Base-by-base conservation (phyloP, 2,113 vertebrate genomes). In the Ophiodon elongatus region DNA sequence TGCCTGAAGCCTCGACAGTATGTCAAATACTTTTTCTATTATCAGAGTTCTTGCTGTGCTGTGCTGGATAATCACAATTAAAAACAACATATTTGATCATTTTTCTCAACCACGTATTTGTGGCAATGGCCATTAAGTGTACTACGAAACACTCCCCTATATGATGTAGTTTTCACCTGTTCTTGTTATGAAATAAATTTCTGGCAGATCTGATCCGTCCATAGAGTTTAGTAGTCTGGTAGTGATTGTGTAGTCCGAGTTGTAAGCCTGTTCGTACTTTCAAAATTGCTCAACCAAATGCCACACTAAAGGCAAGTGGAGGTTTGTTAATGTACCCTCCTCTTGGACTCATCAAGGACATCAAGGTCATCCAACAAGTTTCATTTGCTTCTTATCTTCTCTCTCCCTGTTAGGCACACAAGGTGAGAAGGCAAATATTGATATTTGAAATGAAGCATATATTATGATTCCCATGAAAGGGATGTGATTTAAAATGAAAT, bases 391-490 rank as follows among this genome's bases (percentile, higher is more conserved):
- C 68, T 77, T 70, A 69, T 80, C 64, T 75, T 37, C 14, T n/a
- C 45, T 63, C 68, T 5, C 11, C 1, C 33, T 59, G 74, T 52
- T 56, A 72, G 67, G 6, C 83, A 65, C 73, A 75, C 72, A 62
- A 65, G 27, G 74, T 39, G 64, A 80, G 68, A 4, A 60, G 84
- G 72, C 80, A 83, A 91, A 92, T 89, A 91, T 90, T 88, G 82
- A 31, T 59, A 69, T 76, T 84, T 65, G 70, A 85, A 82, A 80
- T 71, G 8, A 89, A 87, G 50, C 67, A 74, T 67, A 52, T 57
- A 76, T 86, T 85, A 73, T 72, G 43, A 76, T 41, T 78, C 25
- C 4, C 52, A 52, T 43, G 45, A 72, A 83, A 74, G 66, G 50
- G 37, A 45, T 70, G 76, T 64, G 39, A 77, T 86, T 85, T 52